Conservation (phyloP, 2,888 invertebrate species). For the Lydus trimaculatus region DNA sequence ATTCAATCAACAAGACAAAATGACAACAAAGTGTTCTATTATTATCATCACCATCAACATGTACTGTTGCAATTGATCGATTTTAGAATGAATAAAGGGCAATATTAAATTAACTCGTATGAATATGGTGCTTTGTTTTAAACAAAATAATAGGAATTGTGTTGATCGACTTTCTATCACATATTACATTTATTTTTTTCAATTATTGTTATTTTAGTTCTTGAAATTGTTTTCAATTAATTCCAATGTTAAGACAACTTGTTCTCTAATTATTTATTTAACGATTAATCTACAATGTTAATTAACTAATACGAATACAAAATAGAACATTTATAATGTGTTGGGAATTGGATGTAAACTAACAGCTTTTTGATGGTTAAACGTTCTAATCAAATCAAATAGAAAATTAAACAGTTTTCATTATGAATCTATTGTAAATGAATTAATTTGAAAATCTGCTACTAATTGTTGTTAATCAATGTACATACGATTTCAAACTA, state of each 20-base stretch:
- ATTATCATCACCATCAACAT: neutral
- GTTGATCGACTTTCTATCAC: neutral
- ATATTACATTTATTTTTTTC: neutral
- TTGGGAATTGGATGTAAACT: constrained; percentile 16
- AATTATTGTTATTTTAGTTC: neutral
- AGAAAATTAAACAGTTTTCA: neutral
- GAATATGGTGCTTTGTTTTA: constrained; percentile 27
- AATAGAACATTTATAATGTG: constrained; percentile 11
- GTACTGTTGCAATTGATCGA: constrained; percentile 21
- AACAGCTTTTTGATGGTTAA: neutral
- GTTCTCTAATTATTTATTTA: constrained; percentile 18
- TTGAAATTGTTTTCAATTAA: neutral
- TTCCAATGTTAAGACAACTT: constrained; percentile 13
- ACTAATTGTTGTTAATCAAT: neutral
- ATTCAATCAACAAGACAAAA: neutral
- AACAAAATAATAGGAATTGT: neutral
- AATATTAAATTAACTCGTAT: constrained; percentile 29
- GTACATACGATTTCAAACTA: neutral
- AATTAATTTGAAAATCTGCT: neutral
- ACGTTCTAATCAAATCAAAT: neutral
- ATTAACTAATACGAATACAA: constrained; percentile 20
- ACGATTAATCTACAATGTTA: constrained; percentile 19
- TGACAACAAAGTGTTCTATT: neutral
- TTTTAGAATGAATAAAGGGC: constrained; percentile 19
- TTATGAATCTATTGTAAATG: neutral